These are phyloP conservation scores for Anolis sagrei DNA, from an alignment of 2,113 vertebrate genomes.

Conservation along the genomic window DNA sequence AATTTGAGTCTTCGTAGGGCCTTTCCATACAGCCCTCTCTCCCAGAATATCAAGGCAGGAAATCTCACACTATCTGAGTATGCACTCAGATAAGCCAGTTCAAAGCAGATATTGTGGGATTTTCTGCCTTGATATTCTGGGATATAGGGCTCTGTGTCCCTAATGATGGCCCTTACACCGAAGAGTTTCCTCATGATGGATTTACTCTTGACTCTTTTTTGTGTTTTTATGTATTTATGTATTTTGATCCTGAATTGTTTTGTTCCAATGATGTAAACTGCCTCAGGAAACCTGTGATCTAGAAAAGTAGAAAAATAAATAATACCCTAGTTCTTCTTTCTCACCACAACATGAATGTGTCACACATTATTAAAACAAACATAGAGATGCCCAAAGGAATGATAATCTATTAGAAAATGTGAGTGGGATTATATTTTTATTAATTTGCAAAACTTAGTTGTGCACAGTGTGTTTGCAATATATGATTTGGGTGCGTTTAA, in stretches of 20 bases:
- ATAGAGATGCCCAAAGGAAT: background rate
- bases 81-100: no score
- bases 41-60: no score
- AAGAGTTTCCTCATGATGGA: background rate
- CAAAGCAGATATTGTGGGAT: no score
- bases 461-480: background rate
- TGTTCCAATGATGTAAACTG: background rate
- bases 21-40: no score
- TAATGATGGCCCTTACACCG: background rate
- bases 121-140: no score
- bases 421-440: background rate
- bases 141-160: no score
- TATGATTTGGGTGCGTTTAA: background rate
- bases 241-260: background rate
- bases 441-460: background rate
- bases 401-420: no score
- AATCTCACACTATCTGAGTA: no score
- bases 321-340: background rate
- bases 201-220: background rate
- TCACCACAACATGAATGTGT: background rate
- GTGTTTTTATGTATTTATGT: background rate
- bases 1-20: background rate
- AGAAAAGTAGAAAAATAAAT: background rate
- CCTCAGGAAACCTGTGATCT: background rate
- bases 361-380: background rate